Conservation (phyloP, 1,140 invertebrate species). For the Ostrea edulis region DNA sequence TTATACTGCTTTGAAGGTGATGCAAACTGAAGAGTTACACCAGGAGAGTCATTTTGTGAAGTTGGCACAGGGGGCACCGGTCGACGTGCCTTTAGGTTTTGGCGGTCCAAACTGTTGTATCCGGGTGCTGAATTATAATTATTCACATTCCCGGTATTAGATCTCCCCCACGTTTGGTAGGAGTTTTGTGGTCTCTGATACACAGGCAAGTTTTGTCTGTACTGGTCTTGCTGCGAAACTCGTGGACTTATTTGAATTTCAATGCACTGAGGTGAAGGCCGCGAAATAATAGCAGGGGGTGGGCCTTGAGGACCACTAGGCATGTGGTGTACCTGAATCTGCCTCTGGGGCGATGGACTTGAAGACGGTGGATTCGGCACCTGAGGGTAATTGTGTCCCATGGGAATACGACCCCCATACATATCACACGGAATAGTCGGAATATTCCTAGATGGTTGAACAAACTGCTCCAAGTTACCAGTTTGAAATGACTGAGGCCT, state of each 20-base stretch:
- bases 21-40: conserved; percentile 19
- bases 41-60: conserved; percentile 22
- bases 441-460: not conserved
- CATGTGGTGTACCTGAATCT: conserved; percentile 43
- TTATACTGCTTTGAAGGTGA: conserved; percentile 31
- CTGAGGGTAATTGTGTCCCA: conserved; percentile 10
- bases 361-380: conserved; percentile 18
- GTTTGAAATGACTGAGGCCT: not conserved
- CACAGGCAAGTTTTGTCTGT: not conserved
- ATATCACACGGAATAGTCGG: not conserved
- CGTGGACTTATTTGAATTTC: conserved; percentile 42
- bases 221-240: not conserved
- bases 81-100: conserved; percentile 16
- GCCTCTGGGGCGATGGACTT: conserved; percentile 41
- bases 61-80: conserved; percentile 40
- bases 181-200: conserved; percentile 7
- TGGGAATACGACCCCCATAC: not conserved
- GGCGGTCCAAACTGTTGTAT: conserved; percentile 23
- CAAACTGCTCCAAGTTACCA: not conserved
- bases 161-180: not conserved
- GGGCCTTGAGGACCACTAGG: not conserved
- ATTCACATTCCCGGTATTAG: not conserved
- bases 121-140: not conserved
- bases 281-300: too few relatives aligned
- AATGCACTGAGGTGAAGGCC: not conserved